These are phyloP conservation scores for Candoia aspera DNA, from an alignment of 2,113 vertebrate genomes.

Conservation along the genomic window DNA sequence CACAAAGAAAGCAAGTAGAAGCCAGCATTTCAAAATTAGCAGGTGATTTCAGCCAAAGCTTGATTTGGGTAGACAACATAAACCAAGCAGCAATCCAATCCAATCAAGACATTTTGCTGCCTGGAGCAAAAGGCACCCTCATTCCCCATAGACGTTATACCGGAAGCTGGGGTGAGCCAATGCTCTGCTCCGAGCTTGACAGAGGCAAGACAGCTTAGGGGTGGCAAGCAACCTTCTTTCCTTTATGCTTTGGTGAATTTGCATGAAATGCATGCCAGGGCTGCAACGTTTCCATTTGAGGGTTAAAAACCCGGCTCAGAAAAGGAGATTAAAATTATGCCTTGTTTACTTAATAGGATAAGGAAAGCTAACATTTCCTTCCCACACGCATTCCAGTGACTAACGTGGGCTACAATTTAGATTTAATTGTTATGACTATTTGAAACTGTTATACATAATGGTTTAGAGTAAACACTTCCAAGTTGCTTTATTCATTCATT, in stretches of 20 bases:
- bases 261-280: too few species aligned
- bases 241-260: too few species aligned
- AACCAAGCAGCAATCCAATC: slow-evolving; percentile 61
- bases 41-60: slow-evolving; percentile 60
- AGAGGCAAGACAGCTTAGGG: too few species aligned
- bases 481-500: neutral
- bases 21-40: slow-evolving; percentile 45
- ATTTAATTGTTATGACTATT: slow-evolving; percentile 4
- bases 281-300: neutral
- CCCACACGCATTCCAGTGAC: slow-evolving; percentile 50
- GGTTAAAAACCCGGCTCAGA: slow-evolving; percentile 40
- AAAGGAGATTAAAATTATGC: slow-evolving; percentile 26
- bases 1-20: slow-evolving; percentile 67
- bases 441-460: slow-evolving; percentile 36
- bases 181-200: too few species aligned
- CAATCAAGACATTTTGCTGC: too few species aligned
- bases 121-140: too few species aligned
- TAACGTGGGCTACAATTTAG: slow-evolving; percentile 30
- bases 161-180: too few species aligned
- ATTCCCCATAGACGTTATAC: too few species aligned
- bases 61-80: slow-evolving; percentile 57
- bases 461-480: slow-evolving; percentile 45
- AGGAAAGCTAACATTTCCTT: slow-evolving; percentile 59
- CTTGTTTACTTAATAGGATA: slow-evolving; percentile 41
- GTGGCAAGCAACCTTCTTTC: too few species aligned